Conservation (phyloP, 2,888 invertebrate species). For the Catocala nupta region DNA sequence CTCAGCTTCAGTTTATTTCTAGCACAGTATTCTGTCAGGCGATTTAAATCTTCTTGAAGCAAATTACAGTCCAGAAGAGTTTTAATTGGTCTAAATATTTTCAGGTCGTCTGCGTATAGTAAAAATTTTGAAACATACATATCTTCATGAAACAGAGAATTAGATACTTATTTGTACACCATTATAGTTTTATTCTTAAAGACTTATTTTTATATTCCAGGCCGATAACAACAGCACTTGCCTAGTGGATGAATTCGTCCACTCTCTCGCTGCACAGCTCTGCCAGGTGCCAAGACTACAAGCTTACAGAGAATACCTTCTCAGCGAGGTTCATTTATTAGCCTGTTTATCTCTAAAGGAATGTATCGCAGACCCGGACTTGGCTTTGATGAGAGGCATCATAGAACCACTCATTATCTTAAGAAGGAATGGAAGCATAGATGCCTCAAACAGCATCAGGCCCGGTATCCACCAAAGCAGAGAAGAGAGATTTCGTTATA, state of each 20-base stretch:
- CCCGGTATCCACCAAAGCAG: no score
- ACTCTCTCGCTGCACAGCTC: conserved; percentile 97
- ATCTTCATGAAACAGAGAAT: no score
- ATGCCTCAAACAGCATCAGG: conserved; percentile 91
- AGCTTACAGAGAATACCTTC: conserved; percentile 94
- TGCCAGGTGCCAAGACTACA: conserved; percentile 96
- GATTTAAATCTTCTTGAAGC: no score
- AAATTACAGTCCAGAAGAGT: no score
- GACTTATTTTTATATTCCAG: conserved; percentile 70
- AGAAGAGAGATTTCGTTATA: no score
- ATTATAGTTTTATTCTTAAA: background rate
- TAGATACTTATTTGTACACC: no score
- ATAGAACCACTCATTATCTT: conserved; percentile 93
- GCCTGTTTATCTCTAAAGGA: conserved; percentile 94
- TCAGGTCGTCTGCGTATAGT: no score
- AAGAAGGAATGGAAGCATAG: conserved; percentile 91
- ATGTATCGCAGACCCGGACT: conserved; percentile 96
- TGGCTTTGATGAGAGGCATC: conserved; percentile 95
- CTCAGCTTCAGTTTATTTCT: no score
- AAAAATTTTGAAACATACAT: no score
- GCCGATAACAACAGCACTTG: conserved; percentile 98
- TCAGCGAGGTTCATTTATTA: conserved; percentile 95
- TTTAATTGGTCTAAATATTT: no score
- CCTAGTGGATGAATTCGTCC: conserved; percentile 97
- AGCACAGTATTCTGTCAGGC: no score